Evolutionary conservation across 2,113 vertebrate genomes (phyloP), one percentile per base, ranked within the genome.

Genomic region (Phrynosoma blainvillii): DNA sequence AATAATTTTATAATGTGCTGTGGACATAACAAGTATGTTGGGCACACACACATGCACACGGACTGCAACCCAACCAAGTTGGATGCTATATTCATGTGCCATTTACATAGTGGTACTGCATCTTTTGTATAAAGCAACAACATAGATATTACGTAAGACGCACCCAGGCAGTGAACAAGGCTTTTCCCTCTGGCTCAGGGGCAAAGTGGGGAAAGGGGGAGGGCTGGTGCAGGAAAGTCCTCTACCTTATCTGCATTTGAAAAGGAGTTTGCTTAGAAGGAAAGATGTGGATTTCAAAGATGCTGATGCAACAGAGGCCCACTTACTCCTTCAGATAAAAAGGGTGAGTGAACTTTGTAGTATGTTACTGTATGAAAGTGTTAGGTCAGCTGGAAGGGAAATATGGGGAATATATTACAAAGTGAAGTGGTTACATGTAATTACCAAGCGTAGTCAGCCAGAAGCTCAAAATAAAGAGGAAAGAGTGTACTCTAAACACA

Each of bases 371-470:
- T 94, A 94, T 92, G 90, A 93, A 95, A 92, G 91, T 10, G 90
- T 93, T 92, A 95, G 89, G 87, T 95, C 92, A 95, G 54, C 70
- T 93, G 89, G 87, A 95, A 95, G 85, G 88, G 91, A 92, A 93
- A 89, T 93, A 92, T n/a, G 23, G 82, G 70, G 91, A 92, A 93
- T 90, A 88, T 84, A 91, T 89, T 92, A 93, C 87, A 83, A 93
- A 93, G 52, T 92, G 71, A 95, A 95, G 86, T 91, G 71, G 93
- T 93, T 95, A 92, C 90, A 93, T 91, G 71, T 93, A 92, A 93
- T 94, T 90, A 92, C 91, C 79, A 90, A 88, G 92, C 52, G 86
- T 84, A 92, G 74, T 84, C 84, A 88, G 16, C 47, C 86, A 92
- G 86, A 93, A 93, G 84, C 42, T 80, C 93, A 92, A 93, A 93